Conservation (phyloP, 2,113 vertebrate species). For the Paramormyrops kingsleyae region DNA sequence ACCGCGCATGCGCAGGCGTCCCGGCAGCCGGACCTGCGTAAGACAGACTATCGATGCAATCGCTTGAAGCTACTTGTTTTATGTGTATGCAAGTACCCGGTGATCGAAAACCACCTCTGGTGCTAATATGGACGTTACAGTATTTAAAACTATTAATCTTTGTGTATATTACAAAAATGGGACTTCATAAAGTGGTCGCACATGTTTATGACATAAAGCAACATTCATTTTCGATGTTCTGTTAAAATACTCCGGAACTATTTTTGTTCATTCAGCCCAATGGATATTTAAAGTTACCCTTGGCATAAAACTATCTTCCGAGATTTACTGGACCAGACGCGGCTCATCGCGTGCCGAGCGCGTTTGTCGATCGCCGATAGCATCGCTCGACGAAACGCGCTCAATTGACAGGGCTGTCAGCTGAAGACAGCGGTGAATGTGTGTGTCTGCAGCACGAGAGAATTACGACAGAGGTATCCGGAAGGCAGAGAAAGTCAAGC, state of each 20-base stretch:
- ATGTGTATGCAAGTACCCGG: neutral
- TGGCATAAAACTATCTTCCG: neutral
- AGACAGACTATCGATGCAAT: neutral
- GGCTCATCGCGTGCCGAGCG: neutral
- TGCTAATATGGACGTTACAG: neutral
- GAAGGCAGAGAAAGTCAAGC: slow-evolving; percentile 53
- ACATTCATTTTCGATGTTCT: neutral
- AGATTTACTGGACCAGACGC: neutral
- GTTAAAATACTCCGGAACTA: neutral
- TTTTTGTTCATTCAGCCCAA: neutral
- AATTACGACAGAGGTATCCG: slow-evolving; percentile 53
- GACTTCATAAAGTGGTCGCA: neutral
- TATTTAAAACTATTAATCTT: neutral
- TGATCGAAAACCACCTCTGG: neutral
- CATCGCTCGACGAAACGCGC: neutral
- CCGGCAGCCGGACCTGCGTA: slow-evolving; percentile 37
- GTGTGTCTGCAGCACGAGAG: neutral
- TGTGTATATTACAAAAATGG: neutral
- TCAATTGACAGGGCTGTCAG: slow-evolving; percentile 43
- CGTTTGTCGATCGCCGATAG: neutral
- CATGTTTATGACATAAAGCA: neutral
- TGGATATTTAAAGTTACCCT: neutral
- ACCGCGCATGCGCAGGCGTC: neutral
- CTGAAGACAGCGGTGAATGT: neutral
- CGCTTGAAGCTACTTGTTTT: neutral